These are phyloP conservation scores for Chloromyia formosa DNA, from an alignment of 2,888 invertebrate genomes.

Conservation along the genomic window DNA sequence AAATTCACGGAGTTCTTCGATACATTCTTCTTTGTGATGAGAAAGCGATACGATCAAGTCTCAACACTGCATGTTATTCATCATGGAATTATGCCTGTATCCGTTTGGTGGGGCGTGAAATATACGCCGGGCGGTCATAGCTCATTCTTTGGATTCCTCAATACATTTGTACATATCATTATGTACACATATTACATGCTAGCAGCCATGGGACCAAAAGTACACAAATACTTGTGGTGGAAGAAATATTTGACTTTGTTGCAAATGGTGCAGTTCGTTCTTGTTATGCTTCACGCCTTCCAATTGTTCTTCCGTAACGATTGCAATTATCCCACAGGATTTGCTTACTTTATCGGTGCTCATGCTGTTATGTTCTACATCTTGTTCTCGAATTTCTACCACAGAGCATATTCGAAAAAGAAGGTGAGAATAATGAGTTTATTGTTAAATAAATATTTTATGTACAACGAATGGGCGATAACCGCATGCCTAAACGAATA, in stretches of 20 bases:
- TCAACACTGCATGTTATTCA: constrained; percentile 93
- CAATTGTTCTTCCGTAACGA: constrained; percentile 83
- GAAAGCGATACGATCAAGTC: constrained; percentile 92
- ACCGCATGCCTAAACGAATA: too few relatives aligned
- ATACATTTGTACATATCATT: constrained; percentile 93
- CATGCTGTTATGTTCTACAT: constrained; percentile 93
- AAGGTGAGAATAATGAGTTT: constrained; percentile 53
- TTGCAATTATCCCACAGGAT: constrained; percentile 88
- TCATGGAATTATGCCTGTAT: constrained; percentile 94
- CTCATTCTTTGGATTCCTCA: constrained; percentile 91
- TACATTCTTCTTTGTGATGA: constrained; percentile 92
- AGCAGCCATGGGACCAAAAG: constrained; percentile 86
- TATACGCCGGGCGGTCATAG: constrained; percentile 92
- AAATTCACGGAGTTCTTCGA: constrained; percentile 95
- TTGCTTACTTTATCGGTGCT: constrained; percentile 90
- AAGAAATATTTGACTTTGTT: constrained; percentile 91
- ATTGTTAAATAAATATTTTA: background rate
- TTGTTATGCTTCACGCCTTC: constrained; percentile 89
- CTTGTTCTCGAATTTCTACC: constrained; percentile 92
- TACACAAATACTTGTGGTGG: constrained; percentile 94
- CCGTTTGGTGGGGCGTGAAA: constrained; percentile 91
- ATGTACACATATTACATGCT: constrained; percentile 95
- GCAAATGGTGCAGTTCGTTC: constrained; percentile 92
- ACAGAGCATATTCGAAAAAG: constrained; percentile 73
- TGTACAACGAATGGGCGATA: too few relatives aligned